Evolutionary conservation across 2,888 invertebrate species (phyloP), one percentile per base, ranked within the genome.

Genomic region (Folsomia candida): DNA sequence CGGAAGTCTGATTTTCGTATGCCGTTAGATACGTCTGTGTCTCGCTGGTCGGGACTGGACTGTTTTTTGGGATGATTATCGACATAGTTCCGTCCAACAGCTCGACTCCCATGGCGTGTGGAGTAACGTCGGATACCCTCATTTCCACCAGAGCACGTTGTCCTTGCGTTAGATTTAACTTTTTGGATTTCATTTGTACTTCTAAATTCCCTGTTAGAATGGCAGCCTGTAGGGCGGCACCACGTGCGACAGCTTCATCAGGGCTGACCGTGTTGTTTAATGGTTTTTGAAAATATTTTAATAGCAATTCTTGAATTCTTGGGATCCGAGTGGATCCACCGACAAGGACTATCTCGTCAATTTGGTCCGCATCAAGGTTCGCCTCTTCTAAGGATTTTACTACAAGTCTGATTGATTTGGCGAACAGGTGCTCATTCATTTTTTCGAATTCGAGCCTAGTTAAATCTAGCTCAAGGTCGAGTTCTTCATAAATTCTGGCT

Each of bases 251-350:
- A 20, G 89, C 89, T 81, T 89, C 89, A 80, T 89, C 90, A 1
- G 90, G 90, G 81, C 90, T 90, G 81, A 91, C 90, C 25, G 87
- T 87, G 80, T 89, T 88, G 83, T 89, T 90, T 20, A 90, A 83
- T 74, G 88, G 85, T 81, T 86, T 87, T 0, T 87, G 87, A 81
- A 87, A 87, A 80, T 83, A 83, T 63, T 84, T 83, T 69, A 87
- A 86, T 22, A 90, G 84, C 58, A 89, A 82, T 76, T 86, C 85
- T 82, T 89, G 89, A 75, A 89, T 85, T 82, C 87, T 89, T 18
- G 89, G 89, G 72, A 90, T 89, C 80, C 89, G 86, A 18, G 90
- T 89, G 26, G 89, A 89, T 18, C 90, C 90, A 66, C 90, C 90
- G 11, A 88, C 84, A 82, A 87, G 80, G 2, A 74, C 70, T 6